Evolutionary conservation across 2,113 vertebrate species (phyloP).

Genomic region (Peucedramus taeniatus): DNA sequence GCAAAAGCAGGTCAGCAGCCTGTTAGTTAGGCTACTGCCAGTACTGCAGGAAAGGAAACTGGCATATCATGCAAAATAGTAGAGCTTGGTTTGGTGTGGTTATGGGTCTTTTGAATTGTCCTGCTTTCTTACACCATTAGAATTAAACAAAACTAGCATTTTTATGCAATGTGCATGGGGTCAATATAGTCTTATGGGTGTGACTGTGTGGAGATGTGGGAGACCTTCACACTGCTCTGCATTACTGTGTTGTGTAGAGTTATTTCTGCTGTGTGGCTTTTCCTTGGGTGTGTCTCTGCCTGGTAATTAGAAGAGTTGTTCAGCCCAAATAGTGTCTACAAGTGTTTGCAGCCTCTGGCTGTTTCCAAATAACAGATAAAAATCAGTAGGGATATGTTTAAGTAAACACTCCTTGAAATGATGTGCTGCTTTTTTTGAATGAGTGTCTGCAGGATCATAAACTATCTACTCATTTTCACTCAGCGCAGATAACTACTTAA

Average conservation of each 20-base stretch:
- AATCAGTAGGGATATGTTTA: neutral
- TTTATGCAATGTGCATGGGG: neutral
- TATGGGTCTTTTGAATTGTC: neutral
- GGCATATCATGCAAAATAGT: neutral
- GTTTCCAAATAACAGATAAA: neutral
- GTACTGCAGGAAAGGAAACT: neutral
- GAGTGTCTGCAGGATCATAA: neutral
- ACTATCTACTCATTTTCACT: neutral
- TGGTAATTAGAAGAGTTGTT: neutral
- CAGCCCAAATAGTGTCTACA: neutral
- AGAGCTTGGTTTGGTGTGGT: neutral
- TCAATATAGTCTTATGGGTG: rapidly evolving
- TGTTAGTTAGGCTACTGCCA: neutral
- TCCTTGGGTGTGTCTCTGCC: neutral
- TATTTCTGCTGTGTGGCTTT: neutral
- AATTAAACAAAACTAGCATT: neutral
- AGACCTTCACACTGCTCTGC: neutral
- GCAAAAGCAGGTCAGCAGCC: neutral
- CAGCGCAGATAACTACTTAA: neutral
- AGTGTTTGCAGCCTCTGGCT: neutral
- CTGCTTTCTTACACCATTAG: neutral
- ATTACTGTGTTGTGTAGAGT: neutral
- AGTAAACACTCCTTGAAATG: neutral
- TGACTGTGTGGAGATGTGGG: neutral
- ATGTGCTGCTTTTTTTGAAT: neutral